These are phyloP conservation scores for Idaea straminata DNA, from an alignment of 2,888 invertebrate genomes.

Conservation along the genomic window DNA sequence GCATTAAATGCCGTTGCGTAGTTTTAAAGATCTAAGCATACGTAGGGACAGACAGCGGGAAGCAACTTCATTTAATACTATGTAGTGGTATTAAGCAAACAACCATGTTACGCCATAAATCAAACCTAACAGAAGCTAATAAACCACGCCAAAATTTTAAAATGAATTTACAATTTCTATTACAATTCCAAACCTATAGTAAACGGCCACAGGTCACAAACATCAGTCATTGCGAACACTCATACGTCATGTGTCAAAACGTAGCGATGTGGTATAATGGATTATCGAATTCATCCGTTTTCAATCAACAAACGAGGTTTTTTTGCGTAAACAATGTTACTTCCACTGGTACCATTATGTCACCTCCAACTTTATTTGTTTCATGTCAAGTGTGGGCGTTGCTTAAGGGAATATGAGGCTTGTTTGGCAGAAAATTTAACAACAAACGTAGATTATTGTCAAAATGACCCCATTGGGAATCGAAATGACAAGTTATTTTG, in stretches of 20 bases:
- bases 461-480: not conserved
- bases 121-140: not conserved
- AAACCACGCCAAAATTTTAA: not conserved
- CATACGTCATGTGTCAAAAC: slow-evolving; percentile 64
- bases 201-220: slow-evolving; percentile 30
- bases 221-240: slow-evolving; percentile 50
- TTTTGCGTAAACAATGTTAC: slow-evolving; percentile 53
- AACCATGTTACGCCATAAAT: not conserved
- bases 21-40: too few species aligned
- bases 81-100: not conserved
- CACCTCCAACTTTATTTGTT: not conserved
- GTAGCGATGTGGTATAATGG: slow-evolving; percentile 56
- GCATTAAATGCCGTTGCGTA: too few species aligned
- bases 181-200: slow-evolving; percentile 8
- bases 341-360: slow-evolving; percentile 6
- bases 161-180: not conserved
- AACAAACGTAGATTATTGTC: not conserved
- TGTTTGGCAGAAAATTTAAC: not conserved
- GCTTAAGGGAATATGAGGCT: slow-evolving; percentile 23
- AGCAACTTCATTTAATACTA: not conserved
- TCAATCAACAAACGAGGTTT: slow-evolving; percentile 48
- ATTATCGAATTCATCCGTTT: slow-evolving; percentile 65
- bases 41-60: too few species aligned
- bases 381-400: slow-evolving; percentile 32
- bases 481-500: not conserved